Percentiles rank a stretch among this genome's conserved stretches.
Conservation (phyloP, 2,113 vertebrate genomes). For the human region DNA sequence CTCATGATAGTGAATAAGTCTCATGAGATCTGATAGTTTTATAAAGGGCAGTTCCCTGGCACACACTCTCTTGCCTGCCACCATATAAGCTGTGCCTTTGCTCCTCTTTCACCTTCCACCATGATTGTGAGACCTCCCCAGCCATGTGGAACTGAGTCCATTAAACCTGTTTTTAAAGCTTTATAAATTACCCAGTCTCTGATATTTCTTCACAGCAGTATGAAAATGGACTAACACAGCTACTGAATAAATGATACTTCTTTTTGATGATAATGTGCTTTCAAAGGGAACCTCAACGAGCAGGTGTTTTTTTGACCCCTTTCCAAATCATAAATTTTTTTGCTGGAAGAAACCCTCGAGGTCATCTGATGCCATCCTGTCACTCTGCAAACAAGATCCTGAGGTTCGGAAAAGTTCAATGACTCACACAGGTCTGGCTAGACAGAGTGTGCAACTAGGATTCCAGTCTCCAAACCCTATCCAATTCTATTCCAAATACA, state of each 20-base stretch:
- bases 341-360: neutral
- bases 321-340: neutral
- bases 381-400: neutral
- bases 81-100: too few species aligned
- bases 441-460: neutral
- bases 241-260: neutral
- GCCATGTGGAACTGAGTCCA: too few species aligned
- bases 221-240: too few species aligned
- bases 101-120: too few species aligned
- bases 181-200: too few species aligned
- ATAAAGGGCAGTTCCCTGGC: too few species aligned
- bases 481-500: neutral
- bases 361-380: neutral
- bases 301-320: neutral
- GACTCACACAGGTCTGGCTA: neutral
- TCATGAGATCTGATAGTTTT: too few species aligned
- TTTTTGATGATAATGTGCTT: neutral
- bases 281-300: neutral
- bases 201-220: too few species aligned
- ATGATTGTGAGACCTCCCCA: too few species aligned
- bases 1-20: too few species aligned
- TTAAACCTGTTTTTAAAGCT: too few species aligned
- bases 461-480: neutral
- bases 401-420: neutral
- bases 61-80: too few species aligned